Conservation (phyloP, 2,888 invertebrate genomes). For the Galerucella pusilla region DNA sequence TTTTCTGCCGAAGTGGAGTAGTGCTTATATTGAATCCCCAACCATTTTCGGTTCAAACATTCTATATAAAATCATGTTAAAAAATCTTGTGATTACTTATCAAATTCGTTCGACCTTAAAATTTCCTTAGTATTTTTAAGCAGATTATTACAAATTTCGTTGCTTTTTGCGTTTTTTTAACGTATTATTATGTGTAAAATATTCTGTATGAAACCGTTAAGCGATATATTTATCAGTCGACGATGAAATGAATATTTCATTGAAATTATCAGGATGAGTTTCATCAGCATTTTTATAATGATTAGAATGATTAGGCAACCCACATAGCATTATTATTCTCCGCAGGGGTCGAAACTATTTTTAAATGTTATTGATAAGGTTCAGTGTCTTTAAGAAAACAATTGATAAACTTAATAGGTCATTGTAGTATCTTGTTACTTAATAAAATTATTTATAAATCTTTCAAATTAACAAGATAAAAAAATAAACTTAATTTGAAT, state of each 20-base stretch:
- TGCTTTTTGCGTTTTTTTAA: no score
- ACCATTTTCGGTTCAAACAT: no score
- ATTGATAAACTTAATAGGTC: background rate
- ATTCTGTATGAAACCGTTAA: no score
- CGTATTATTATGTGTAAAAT: no score
- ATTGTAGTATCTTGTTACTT: background rate
- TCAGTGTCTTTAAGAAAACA: background rate
- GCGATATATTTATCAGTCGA: no score
- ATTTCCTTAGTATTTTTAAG: no score
- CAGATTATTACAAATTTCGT: no score
- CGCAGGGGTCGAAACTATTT: constrained; percentile 8
- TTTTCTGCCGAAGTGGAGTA: no score
- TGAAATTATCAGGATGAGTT: background rate
- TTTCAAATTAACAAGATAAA: background rate
- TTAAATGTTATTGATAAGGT: constrained; percentile 7
- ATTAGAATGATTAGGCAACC: background rate
- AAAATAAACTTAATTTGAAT: constrained; percentile 7
- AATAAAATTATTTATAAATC: background rate
- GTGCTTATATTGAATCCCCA: no score
- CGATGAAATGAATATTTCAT: background rate
- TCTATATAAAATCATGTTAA: no score
- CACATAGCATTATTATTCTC: background rate
- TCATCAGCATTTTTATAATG: background rate
- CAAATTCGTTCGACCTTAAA: no score
- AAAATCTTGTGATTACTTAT: no score